A percentile compares a stretch with the other conserved stretches of the same genome.
Conservation (phyloP, 2,797 vertebrate species). For the Pelobates cultripes region DNA sequence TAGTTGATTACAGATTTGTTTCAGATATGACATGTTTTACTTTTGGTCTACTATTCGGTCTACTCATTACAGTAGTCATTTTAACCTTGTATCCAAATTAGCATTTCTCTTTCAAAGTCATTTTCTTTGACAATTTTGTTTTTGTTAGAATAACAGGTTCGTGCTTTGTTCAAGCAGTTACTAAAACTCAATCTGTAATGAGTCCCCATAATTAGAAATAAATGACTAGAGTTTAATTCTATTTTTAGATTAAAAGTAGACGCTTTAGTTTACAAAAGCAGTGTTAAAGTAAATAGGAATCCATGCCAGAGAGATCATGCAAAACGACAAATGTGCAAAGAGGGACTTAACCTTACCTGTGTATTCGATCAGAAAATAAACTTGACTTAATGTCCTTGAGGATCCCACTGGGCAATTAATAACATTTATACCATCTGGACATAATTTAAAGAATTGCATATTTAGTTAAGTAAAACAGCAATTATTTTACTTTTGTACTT, state of each 20-base stretch:
- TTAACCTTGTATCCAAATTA: neutral
- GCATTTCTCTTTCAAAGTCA: neutral
- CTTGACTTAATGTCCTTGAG: constrained; percentile 24
- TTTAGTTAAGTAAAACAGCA: no score
- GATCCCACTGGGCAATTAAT: constrained; percentile 18
- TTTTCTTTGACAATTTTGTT: neutral
- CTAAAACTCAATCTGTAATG: constrained; percentile 13
- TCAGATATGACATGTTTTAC: neutral
- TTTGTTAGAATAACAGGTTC: neutral
- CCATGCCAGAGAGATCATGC: constrained; percentile 37
- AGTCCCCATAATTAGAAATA: constrained; percentile 30
- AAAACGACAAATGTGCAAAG: constrained; percentile 43
- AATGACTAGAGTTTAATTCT: constrained; percentile 29
- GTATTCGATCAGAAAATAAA: constrained; percentile 43
- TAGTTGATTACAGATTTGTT: neutral
- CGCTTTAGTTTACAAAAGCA: constrained; percentile 22
- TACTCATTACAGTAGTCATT: neutral
- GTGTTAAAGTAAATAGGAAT: constrained; percentile 42
- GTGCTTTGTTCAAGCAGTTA: neutral
- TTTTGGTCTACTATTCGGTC: neutral
- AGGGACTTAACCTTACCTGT: constrained; percentile 30
- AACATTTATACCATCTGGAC: no score
- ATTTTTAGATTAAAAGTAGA: constrained; percentile 41
- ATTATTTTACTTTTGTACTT: no score
- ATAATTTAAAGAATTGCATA: no score